Evolutionary conservation across 2,888 invertebrate genomes (phyloP), one percentile per base, ranked within the genome.

Genomic region (Thyatira batis): DNA sequence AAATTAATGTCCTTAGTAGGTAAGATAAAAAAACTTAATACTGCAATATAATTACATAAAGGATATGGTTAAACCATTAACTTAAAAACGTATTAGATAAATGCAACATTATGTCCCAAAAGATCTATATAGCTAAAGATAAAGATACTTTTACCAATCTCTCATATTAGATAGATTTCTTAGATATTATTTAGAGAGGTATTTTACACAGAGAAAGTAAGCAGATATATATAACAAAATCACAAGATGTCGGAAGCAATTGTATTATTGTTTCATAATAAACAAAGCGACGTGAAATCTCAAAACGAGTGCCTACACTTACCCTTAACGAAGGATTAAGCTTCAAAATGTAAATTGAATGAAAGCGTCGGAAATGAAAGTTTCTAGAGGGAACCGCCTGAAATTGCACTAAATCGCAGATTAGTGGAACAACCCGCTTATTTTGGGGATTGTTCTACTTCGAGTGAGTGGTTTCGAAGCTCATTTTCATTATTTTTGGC

Each of bases 261-360:
- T n/a, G 23, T 23, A 33, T 33, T 39, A 39, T 39, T 39, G 8
- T 39, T 17, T 17, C 39, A 5, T 11, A 39, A 17, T 17, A 39
- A 39, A 21, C 45, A 45, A 45, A 45, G n/a, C 23, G 33, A 11
- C 3, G 45, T 11, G 23, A 17, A 48, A 17, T 17, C 17, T 8
- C 8, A 17, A 8, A 39, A 39, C 17, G 8, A 17, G 17, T 17
- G 8, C 17, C 27, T 10, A 27, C 11, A 10, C 27, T 17, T 10
- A 27, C 8, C 48, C 48, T 27, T 28, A 27, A 48, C 56, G 60
- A 58, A 57, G 79, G 82, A 80, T 82, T 80, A 82, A 65, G 80
- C 76, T 81, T 81, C 73, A 77, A 80, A 85, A 20, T 82, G 80
- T 80, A 85, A 87, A 86, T 86, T 84, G 80, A 83, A 84, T 76